Percentiles rank a stretch among this genome's conserved stretches.
Conservation (phyloP, 1,140 invertebrate species). For the Ylistrum balloti region DNA sequence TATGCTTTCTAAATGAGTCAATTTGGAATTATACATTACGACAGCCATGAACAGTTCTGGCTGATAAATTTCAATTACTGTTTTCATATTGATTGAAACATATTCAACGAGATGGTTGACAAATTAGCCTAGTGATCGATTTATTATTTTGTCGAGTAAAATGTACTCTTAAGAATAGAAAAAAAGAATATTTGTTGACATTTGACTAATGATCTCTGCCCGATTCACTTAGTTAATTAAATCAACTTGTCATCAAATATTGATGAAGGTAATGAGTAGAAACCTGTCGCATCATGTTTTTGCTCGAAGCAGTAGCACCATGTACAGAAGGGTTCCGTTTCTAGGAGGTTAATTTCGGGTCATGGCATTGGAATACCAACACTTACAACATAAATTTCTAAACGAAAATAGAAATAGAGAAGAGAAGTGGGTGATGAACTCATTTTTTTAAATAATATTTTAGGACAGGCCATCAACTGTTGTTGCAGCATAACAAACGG, state of each 20-base stretch:
- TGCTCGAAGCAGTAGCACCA: too few relatives aligned
- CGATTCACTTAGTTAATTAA: neutral
- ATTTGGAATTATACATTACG: neutral
- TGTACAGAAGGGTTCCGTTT: too few relatives aligned
- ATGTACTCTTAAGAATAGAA: neutral
- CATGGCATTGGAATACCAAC: too few relatives aligned
- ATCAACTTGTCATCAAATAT: neutral
- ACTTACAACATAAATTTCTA: too few relatives aligned
- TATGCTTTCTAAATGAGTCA: neutral
- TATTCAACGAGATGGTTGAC: neutral
- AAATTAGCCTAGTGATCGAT: neutral
- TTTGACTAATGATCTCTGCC: neutral
- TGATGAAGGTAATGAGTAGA: too few relatives aligned
- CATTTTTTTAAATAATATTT: too few relatives aligned
- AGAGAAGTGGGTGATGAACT: too few relatives aligned
- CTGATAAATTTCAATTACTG: neutral
- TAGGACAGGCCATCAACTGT: too few relatives aligned
- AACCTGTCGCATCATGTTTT: too few relatives aligned
- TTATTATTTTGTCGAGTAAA: neutral
- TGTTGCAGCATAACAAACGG: too few relatives aligned
- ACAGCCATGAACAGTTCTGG: neutral
- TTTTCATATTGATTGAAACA: neutral
- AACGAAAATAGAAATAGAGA: too few relatives aligned
- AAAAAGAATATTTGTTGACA: neutral
- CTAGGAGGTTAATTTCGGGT: too few relatives aligned